phyloP scores from a whole-genome alignment of 92 coral and sea anemone species.

The Muricea muricata region DNA sequence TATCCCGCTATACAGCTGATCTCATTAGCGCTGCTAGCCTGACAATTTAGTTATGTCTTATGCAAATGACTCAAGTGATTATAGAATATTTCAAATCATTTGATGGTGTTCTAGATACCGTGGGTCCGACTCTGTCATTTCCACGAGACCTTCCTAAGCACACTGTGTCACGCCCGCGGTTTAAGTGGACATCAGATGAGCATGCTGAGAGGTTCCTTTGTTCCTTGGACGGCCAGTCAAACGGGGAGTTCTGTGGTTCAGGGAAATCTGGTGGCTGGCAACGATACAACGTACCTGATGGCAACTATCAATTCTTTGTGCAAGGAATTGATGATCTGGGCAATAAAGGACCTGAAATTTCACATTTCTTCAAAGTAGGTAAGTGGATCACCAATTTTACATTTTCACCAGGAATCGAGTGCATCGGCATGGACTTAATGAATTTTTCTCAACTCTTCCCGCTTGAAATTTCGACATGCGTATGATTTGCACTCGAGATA shows the following conservation, averaged over 20 bases:
- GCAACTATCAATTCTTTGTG: neutral
- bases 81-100: too few relatives aligned
- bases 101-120: neutral
- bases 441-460: too few relatives aligned
- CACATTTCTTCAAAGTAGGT: constrained; percentile 13
- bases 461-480: too few relatives aligned
- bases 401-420: too few relatives aligned
- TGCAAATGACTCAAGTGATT: too few relatives aligned
- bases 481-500: too few relatives aligned
- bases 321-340: neutral
- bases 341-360: neutral
- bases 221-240: neutral
- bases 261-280: neutral
- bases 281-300: neutral
- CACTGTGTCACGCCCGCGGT: neutral
- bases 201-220: neutral
- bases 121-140: neutral
- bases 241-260: constrained; percentile 3
- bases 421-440: too few relatives aligned
- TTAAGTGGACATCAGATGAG: constrained; percentile 10
- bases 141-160: neutral
- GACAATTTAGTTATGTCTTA: too few relatives aligned
- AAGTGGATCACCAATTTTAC: neutral
- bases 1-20: too few relatives aligned
- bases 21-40: too few relatives aligned